Conservation (phyloP, 2,113 vertebrate genomes). For the Notothenia coriiceps region DNA sequence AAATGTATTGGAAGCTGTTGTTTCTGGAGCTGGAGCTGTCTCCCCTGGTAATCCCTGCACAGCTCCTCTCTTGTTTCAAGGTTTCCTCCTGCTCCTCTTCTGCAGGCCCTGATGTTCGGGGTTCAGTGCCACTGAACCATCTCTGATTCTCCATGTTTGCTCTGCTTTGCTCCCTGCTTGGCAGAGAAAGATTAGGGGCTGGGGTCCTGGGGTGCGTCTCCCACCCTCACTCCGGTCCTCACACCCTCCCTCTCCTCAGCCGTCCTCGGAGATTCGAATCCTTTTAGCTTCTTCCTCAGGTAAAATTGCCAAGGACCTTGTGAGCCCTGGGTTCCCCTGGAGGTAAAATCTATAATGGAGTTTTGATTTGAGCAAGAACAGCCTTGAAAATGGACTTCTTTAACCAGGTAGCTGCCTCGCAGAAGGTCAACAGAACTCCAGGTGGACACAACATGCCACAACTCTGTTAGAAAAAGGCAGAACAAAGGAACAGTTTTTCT, state of each 20-base stretch:
- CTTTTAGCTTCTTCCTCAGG: constrained; percentile 87
- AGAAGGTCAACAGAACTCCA: constrained; percentile 81
- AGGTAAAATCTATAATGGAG: constrained; percentile 87
- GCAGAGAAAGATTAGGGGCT: constrained; percentile 88
- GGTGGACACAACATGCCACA: constrained; percentile 81
- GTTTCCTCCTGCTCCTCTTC: constrained; percentile 83
- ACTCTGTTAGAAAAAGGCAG: constrained; percentile 78
- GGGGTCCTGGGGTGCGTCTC: constrained; percentile 85
- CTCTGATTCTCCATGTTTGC: constrained; percentile 92
- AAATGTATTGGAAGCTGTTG: too few relatives aligned
- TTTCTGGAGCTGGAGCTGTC: too few relatives aligned
- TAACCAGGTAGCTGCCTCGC: constrained; percentile 81
- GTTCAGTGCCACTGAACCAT: constrained; percentile 88
- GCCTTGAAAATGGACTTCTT: constrained; percentile 86
- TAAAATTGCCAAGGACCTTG: constrained; percentile 87
- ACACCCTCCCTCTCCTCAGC: constrained; percentile 73
- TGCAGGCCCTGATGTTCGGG: constrained; percentile 84
- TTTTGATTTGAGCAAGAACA: constrained; percentile 83
- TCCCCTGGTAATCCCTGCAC: constrained; percentile 79
- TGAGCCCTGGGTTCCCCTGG: constrained; percentile 82
- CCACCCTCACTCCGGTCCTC: constrained; percentile 67
- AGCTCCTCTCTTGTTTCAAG: constrained; percentile 80
- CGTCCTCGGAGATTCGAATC: constrained; percentile 79
- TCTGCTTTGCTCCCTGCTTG: constrained; percentile 89
- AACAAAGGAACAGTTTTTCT: constrained; percentile 81